Conservation (phyloP, 2,113 vertebrate species). For the Gallinago jamesoni region DNA sequence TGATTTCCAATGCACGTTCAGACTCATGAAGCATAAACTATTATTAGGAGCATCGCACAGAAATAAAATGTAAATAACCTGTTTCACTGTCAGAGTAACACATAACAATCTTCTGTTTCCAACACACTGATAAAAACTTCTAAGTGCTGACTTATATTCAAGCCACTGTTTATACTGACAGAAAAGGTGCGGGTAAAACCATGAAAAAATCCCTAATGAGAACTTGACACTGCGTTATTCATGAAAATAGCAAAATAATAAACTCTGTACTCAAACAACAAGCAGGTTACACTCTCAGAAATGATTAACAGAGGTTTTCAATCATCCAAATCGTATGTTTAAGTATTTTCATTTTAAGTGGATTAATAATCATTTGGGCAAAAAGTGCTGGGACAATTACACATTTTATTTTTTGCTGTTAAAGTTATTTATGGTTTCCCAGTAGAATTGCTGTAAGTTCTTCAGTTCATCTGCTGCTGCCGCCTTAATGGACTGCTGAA, state of each 20-base stretch:
- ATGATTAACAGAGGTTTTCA: not conserved
- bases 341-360: not conserved
- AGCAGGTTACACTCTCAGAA: not conserved
- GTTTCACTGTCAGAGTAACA: not conserved
- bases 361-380: not conserved
- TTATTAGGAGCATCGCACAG: not conserved
- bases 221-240: not conserved
- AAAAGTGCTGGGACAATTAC: not conserved
- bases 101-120: not conserved
- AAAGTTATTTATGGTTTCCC: not conserved
- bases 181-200: not conserved
- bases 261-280: not conserved
- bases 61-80: not conserved
- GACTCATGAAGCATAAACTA: not conserved
- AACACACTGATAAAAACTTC: not conserved
- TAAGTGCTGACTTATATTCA: not conserved
- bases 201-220: not conserved
- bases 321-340: not conserved
- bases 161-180: conserved; percentile 2
- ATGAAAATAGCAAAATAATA: not conserved
- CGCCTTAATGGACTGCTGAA: not conserved
- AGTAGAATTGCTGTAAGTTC: not conserved
- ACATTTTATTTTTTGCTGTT: not conserved
- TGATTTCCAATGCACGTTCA: not conserved
- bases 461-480: not conserved